A percentile compares a stretch with the other conserved stretches of the same genome.
These are phyloP conservation scores for Lydus trimaculatus DNA, from an alignment of 2,888 invertebrate species.

Conservation along the genomic window DNA sequence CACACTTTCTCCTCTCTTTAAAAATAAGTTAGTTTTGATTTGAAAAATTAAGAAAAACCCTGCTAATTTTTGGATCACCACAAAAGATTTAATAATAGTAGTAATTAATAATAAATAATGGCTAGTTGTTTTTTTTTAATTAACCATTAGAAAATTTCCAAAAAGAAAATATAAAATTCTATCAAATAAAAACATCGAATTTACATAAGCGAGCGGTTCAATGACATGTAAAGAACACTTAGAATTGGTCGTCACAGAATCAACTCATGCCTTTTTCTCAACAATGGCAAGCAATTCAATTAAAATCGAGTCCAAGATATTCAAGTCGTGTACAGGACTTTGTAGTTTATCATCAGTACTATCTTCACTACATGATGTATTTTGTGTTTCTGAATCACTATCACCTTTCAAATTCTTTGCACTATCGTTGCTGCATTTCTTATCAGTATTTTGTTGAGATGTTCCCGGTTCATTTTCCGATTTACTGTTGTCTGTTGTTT, in stretches of 20 bases:
- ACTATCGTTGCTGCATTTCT: neutral
- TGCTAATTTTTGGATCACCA: constrained; percentile 17
- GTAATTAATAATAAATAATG: neutral
- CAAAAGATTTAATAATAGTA: neutral
- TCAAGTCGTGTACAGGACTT: constrained; percentile 52
- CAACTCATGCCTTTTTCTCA: constrained; percentile 54
- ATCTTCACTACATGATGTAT: constrained; percentile 49
- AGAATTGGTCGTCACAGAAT: constrained; percentile 40
- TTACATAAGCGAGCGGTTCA: constrained; percentile 19
- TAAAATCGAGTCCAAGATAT: constrained; percentile 55
- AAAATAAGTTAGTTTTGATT: constrained; percentile 19
- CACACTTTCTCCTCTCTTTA: constrained; percentile 22
- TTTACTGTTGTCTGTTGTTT: constrained; percentile 26
- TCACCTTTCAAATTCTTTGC: constrained; percentile 40
- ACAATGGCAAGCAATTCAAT: constrained; percentile 57
- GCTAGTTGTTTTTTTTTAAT: neutral
- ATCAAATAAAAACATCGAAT: constrained; percentile 25
- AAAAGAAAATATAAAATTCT: constrained; percentile 15
- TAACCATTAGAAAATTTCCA: constrained; percentile 10
- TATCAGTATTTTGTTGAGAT: constrained; percentile 38
- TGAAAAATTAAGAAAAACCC: constrained; percentile 26
- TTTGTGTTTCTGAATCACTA: constrained; percentile 53
- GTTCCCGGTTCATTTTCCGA: constrained; percentile 47
- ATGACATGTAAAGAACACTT: constrained; percentile 35
- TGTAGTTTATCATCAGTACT: constrained; percentile 46